These are phyloP conservation scores for Labroides dimidiatus DNA, from an alignment of 2,797 vertebrate genomes.

Conservation along the genomic window DNA sequence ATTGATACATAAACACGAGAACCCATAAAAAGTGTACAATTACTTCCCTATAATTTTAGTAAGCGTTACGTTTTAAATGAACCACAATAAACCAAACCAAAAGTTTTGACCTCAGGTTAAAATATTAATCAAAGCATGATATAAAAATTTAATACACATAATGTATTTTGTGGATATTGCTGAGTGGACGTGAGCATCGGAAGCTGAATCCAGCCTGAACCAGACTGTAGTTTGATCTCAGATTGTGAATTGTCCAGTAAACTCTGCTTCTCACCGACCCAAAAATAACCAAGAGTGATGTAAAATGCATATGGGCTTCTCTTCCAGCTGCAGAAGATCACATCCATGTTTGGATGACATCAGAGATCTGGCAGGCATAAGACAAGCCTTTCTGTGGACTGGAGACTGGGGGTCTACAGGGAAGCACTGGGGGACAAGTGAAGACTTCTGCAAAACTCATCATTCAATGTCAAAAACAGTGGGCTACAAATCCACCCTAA, in stretches of 20 bases:
- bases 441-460: slow-evolving; percentile 79
- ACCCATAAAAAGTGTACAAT: slow-evolving; percentile 31
- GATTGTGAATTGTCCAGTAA: slow-evolving; percentile 72
- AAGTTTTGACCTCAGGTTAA: slow-evolving; percentile 48
- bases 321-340: slow-evolving; percentile 77
- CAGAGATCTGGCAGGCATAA: slow-evolving; percentile 70
- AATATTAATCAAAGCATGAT: slow-evolving; percentile 27
- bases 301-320: slow-evolving; percentile 71
- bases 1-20: slow-evolving; percentile 9
- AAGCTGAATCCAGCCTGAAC: slow-evolving; percentile 62
- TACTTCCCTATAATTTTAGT: slow-evolving; percentile 20
- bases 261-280: slow-evolving; percentile 66
- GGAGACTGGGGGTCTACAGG: slow-evolving; percentile 50
- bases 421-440: slow-evolving; percentile 67
- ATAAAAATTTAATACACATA: slow-evolving; percentile 45
- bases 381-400: slow-evolving; percentile 63
- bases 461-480: slow-evolving; percentile 70
- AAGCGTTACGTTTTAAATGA: slow-evolving; percentile 30
- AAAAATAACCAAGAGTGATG: slow-evolving; percentile 65
- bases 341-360: slow-evolving; percentile 71
- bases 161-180: slow-evolving; percentile 40
- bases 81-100: slow-evolving; percentile 42
- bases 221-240: slow-evolving; percentile 68
- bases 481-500: slow-evolving; percentile 43
- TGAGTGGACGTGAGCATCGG: slow-evolving; percentile 45